Base-by-base conservation (phyloP, 64 coral and sea anemone species). In the Actinia tenebrosa region DNA sequence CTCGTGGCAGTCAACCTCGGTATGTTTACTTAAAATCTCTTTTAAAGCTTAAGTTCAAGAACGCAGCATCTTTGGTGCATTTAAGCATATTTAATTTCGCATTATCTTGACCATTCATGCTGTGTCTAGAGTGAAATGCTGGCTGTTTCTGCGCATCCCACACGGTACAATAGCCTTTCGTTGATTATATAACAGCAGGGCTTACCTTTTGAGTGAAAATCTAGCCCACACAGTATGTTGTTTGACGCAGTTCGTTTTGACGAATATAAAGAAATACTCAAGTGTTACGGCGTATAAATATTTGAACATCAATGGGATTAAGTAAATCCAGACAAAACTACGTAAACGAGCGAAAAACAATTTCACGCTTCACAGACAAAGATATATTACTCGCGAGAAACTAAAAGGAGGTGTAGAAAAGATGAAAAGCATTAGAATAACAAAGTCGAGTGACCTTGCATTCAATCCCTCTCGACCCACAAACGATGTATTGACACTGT, bases 1-100 rank as follows among this genome's bases (percentile, higher is more conserved):
- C 69, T 75, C 25, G 14, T 42, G 69, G 13, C 69, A 75, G 9
- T 42, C 23, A 10, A 15, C 23, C 69, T 42, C 26, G 69, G 69
- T 75, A 30, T 53, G 50, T 81, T 23, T 45, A n/a, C 53, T 81
- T 50, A 81, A 81, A 81, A 81, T 81, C 43, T 81, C 43, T 37
- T 81, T 50, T 20, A 53, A n/a, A 81, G 79, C 46, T 53, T 81
- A 81, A 81, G 44, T 81, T 81, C 79, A 45, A 15, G 19, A 50
- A 18, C 45, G 18, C 18, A 42, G 18, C 43, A 50, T 45, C 53
- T 81, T 81, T 81, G 79, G 17, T 50, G 79, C 46, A 81, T 81
- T 81, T 81, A 81, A 53, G 46, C 15, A 53, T 81, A 81, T 81
- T 81, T 81, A 81, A 53, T 81, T 81, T 81, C 79, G 45, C 79